Conservation (phyloP, 2,888 invertebrate genomes). For the Phyllotreta striolata region DNA sequence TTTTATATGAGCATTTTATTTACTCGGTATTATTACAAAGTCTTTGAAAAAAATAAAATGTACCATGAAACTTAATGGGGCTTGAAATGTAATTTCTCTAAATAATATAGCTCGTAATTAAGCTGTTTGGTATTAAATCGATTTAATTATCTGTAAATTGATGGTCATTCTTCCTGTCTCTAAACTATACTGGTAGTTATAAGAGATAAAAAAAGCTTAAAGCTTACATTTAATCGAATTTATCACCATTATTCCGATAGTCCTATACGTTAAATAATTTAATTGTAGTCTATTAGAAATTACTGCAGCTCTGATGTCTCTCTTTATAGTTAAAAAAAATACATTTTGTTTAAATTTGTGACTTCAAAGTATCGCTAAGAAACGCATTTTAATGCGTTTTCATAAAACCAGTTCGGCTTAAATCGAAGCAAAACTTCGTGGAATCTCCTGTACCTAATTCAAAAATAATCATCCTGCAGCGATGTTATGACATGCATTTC, state of each 20-base stretch:
- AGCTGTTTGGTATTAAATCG: slow-evolving; percentile 11
- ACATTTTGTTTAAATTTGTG: slow-evolving; percentile 4
- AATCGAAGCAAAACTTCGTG: not conserved
- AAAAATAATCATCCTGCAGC: slow-evolving; percentile 16
- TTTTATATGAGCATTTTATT: no score
- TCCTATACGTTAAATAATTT: no score
- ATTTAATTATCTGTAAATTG: slow-evolving; percentile 17
- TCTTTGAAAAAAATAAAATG: no score
- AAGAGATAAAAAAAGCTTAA: no score
- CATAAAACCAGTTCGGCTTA: slow-evolving; percentile 3
- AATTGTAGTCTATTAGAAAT: no score
- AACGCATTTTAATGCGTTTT: not conserved
- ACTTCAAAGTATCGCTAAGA: no score
- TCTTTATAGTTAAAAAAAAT: no score
- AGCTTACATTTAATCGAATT: no score
- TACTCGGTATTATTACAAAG: no score
- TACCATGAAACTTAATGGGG: slow-evolving; percentile 10
- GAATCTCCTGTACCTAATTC: slow-evolving; percentile 8
- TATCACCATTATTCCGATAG: no score
- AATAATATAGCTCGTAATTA: slow-evolving; percentile 13
- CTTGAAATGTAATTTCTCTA: slow-evolving; percentile 20
- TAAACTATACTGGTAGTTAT: no score
- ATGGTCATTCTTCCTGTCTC: slow-evolving; percentile 4
- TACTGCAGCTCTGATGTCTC: no score
- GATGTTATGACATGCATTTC: slow-evolving; percentile 27